Base-by-base conservation (phyloP, 2,888 invertebrate species). In the Epinotia nisella region DNA sequence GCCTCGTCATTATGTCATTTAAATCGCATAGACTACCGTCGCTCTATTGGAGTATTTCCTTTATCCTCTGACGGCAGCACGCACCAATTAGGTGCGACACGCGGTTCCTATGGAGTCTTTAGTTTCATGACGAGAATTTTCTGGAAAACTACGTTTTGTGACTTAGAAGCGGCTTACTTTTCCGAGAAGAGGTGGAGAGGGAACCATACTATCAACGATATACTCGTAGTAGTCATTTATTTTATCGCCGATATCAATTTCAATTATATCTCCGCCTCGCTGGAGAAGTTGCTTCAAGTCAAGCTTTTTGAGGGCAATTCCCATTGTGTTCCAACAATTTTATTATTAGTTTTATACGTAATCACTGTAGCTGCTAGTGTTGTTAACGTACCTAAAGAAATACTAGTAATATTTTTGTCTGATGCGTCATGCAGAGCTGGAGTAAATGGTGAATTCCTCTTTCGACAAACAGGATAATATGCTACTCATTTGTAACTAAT, bases 11-110 rank as follows among this genome's bases (percentile, higher is more conserved):
- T 93, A 93, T 93, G 91, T 93, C 93, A 93, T 93, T 93, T 93
- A 93, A 93, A 93, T 93, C 93, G 93, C 93, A 93, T 93, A 92
- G 91, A 93, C 90, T 90, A 87, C 91, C 89, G 92, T 89, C 93
- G 92, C 85, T 93, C 90, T 89, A 93, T 91, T 92, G 89, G 88
- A 91, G 93, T 93, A 92, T 92, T 92, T 93, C 93, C 93, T 93
- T 88, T 90, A 93, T 92, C 92, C 92, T 93, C 88, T 93, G 93
- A 92, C 91, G 92, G 88, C 87, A 86, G 82, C 82, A 82, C 87
- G 87, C 88, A 91, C 86, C 92, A 93, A 92, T 92, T 93, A 93
- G 87, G 90, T 86, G 82, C 83, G 85, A 86, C 87, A 89, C 85
- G 77, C 78, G 83, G 86, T 86, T 88, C 87, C 90, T 87, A 86